phyloP scores from a whole-genome alignment of 2,113 vertebrate genomes.

The Hemichromis elongatus region DNA sequence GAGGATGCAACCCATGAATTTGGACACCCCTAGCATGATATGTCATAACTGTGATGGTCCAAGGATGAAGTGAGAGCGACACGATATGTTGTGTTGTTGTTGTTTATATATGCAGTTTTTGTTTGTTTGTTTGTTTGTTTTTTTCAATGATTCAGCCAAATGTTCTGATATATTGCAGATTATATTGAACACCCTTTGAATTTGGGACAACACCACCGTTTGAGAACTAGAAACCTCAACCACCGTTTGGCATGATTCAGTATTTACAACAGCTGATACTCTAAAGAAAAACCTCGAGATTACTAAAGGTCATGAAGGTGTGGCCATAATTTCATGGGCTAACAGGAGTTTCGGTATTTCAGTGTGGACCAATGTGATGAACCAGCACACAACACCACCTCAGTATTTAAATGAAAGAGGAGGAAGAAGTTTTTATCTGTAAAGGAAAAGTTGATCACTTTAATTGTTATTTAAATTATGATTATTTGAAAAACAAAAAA shows the following conservation, averaged over 20 bases:
- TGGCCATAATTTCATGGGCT: neutral
- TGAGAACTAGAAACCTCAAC: neutral
- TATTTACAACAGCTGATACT: neutral
- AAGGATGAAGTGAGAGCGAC: neutral
- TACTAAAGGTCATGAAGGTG: neutral
- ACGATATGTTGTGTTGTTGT: neutral
- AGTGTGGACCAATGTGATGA: neutral
- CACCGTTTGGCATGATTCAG: neutral
- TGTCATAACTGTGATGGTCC: neutral
- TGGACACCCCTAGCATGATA: neutral
- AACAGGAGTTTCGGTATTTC: neutral
- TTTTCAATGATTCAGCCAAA: neutral
- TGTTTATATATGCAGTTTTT: neutral
- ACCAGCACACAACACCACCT: neutral
- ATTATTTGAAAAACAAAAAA: neutral
- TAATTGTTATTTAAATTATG: neutral
- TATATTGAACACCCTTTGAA: neutral
- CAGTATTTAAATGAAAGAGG: neutral
- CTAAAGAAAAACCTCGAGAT: neutral
- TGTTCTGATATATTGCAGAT: neutral
- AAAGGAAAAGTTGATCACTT: neutral
- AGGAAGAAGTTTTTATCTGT: neutral
- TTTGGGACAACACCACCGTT: neutral
- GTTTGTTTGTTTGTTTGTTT: accelerated
- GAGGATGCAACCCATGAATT: no score